These are phyloP conservation scores for Smutsia gigantea DNA, from an alignment of 2,797 vertebrate species.

Conservation along the genomic window DNA sequence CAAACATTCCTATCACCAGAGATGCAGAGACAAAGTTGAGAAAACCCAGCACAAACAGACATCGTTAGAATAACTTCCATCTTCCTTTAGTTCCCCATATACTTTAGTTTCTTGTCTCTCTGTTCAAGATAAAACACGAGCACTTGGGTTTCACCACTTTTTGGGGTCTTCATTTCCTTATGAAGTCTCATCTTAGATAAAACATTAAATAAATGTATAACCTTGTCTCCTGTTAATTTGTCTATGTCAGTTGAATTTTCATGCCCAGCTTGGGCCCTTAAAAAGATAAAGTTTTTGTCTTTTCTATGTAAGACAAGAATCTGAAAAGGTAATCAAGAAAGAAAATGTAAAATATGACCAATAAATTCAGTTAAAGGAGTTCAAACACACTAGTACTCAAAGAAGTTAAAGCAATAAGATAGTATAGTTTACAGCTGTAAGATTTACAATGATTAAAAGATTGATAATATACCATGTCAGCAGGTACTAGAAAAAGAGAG, in stretches of 20 bases:
- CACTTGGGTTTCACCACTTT: not conserved
- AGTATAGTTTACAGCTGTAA: not conserved
- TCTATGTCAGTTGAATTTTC: not conserved
- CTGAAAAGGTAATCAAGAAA: not conserved
- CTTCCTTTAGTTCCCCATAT: not conserved
- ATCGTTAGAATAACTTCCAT: not conserved
- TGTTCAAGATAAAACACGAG: not conserved
- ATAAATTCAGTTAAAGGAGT: not conserved
- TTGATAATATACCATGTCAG: not conserved
- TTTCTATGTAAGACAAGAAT: not conserved
- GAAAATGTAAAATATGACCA: not conserved
- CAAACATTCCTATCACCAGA: too few relatives aligned
- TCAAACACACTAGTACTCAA: not conserved
- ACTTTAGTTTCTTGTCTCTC: not conserved
- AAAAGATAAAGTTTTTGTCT: not conserved
- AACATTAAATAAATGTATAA: not conserved
- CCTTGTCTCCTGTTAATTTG: not conserved
- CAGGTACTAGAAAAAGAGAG: not conserved
- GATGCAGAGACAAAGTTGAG: too few relatives aligned
- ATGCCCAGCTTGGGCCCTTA: not conserved
- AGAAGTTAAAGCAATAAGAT: not conserved
- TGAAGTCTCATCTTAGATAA: not conserved
- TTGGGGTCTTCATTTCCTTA: not conserved
- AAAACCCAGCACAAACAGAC: not conserved
- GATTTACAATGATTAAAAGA: not conserved